These are phyloP conservation scores for Sialia sialis DNA, from an alignment of 2,113 vertebrate species.

Conservation along the genomic window DNA sequence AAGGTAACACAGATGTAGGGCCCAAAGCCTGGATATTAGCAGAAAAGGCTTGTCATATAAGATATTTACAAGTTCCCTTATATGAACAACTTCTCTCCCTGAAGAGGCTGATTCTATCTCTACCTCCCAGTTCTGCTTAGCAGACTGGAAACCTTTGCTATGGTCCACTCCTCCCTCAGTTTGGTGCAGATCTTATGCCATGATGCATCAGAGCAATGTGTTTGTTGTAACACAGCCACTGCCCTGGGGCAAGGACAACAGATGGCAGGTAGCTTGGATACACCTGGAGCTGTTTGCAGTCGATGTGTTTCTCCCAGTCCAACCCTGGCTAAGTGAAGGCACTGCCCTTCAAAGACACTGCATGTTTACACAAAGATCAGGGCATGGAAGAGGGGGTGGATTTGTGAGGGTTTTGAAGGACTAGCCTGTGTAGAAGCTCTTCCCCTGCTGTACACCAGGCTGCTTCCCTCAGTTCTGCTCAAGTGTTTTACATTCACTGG, in stretches of 20 bases:
- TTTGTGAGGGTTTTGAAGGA: neutral
- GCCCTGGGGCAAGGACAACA: neutral
- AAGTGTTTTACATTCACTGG: neutral
- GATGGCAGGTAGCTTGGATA: neutral
- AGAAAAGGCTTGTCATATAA: neutral
- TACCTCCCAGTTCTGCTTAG: neutral
- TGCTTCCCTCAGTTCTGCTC: neutral
- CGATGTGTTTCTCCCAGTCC: neutral
- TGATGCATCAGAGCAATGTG: accelerated
- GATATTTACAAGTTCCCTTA: neutral
- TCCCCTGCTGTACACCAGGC: neutral
- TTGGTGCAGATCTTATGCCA: neutral
- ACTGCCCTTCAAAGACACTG: neutral
- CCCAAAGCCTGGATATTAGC: neutral
- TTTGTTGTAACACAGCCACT: neutral
- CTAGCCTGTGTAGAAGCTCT: neutral
- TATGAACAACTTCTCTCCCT: neutral
- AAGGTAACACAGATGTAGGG: neutral
- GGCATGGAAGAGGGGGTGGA: accelerated
- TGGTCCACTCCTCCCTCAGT: neutral
- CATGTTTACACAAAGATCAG: neutral
- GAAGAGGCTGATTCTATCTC: neutral
- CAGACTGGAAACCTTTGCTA: neutral
- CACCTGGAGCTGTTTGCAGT: neutral
- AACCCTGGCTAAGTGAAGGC: neutral